A percentile compares a stretch with the other conserved stretches of the same genome.
Conservation (phyloP, 2,888 invertebrate genomes). For the Drosophila algonquin region DNA sequence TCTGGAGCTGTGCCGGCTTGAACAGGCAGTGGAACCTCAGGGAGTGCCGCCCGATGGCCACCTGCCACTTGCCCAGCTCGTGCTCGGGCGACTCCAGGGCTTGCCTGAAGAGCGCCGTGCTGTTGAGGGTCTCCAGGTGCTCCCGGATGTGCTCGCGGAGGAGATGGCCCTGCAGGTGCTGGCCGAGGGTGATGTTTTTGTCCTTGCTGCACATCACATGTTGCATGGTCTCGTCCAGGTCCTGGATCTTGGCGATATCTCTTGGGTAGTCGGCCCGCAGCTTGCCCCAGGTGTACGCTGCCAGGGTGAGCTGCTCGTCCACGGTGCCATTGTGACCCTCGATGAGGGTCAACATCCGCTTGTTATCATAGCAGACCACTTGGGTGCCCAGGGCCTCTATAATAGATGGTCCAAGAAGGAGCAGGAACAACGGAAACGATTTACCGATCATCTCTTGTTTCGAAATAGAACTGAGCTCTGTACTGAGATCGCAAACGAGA, state of each 20-base stretch:
- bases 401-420: neutral
- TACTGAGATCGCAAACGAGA: neutral
- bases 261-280: slow-evolving; percentile 35
- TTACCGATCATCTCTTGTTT: slow-evolving; percentile 20
- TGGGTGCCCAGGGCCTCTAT: slow-evolving; percentile 30
- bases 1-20: slow-evolving; percentile 15
- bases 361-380: slow-evolving; percentile 39
- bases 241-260: slow-evolving; percentile 38
- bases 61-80: slow-evolving; percentile 41
- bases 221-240: slow-evolving; percentile 22
- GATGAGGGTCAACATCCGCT: slow-evolving; percentile 34
- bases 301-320: slow-evolving; percentile 33
- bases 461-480: slow-evolving; percentile 19
- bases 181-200: slow-evolving; percentile 20
- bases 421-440: neutral
- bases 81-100: slow-evolving; percentile 35
- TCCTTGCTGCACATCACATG: slow-evolving; percentile 24
- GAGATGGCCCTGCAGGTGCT: slow-evolving; percentile 34
- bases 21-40: slow-evolving; percentile 30
- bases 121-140: slow-evolving; percentile 29
- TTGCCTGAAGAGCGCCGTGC: slow-evolving; percentile 21
- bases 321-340: slow-evolving; percentile 19
- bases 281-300: slow-evolving; percentile 40
- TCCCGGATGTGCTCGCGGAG: slow-evolving; percentile 37
- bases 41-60: slow-evolving; percentile 18